Evolutionary conservation across 2,888 invertebrate genomes (phyloP).

Genomic region (Protophormia terraenovae): DNA sequence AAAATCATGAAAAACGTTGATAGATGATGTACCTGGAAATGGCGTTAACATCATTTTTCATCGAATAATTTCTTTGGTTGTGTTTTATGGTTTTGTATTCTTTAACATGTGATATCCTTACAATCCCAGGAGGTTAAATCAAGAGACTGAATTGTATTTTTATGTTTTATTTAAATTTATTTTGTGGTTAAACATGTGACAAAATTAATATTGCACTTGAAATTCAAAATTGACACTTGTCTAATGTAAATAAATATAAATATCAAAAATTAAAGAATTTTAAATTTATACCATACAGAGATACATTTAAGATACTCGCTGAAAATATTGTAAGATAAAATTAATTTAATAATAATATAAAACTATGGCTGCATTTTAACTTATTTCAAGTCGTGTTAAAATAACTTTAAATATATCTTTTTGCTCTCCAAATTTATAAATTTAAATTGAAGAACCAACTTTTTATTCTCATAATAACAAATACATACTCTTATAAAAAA

Average conservation of each 20-base stretch:
- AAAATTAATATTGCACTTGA: slow-evolving; percentile 22
- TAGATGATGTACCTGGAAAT: slow-evolving; percentile 64
- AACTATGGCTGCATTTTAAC: no score
- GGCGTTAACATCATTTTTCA: slow-evolving; percentile 65
- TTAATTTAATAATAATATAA: no score
- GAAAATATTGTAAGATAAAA: no score
- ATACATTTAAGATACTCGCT: no score
- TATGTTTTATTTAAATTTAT: slow-evolving; percentile 38
- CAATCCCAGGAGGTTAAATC: background rate
- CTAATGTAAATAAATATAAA: background rate
- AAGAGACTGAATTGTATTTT: background rate
- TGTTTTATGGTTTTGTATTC: background rate
- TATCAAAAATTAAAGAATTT: background rate
- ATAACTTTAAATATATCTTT: no score
- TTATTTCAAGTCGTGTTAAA: no score
- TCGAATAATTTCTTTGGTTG: slow-evolving; percentile 11
- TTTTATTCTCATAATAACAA: no score
- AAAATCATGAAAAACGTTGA: slow-evolving; percentile 19
- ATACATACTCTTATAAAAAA: background rate
- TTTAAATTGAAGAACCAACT: no score
- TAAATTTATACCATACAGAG: background rate
- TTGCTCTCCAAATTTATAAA: no score
- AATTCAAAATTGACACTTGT: slow-evolving; percentile 37
- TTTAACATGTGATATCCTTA: background rate
- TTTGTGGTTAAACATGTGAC: slow-evolving; percentile 37